These are phyloP conservation scores for Elegia similella DNA, from an alignment of 2,888 invertebrate genomes.

Conservation along the genomic window DNA sequence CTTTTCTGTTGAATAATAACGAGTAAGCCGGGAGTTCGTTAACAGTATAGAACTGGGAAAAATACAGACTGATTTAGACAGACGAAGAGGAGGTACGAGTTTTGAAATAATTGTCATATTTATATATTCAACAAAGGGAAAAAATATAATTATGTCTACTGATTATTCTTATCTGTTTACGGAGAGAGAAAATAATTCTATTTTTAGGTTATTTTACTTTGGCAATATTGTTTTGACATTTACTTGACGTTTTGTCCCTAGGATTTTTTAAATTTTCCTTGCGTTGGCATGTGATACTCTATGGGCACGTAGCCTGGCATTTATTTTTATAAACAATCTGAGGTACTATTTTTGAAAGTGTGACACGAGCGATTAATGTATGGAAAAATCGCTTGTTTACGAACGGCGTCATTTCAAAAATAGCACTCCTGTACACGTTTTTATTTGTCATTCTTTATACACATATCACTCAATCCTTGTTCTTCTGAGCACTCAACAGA, in stretches of 20 bases:
- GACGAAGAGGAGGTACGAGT: constrained; percentile 53
- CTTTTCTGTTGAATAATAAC: constrained; percentile 53
- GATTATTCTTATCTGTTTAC: not conserved
- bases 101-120: constrained; percentile 69
- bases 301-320: too few species aligned
- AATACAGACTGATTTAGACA: constrained; percentile 41
- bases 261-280: too few species aligned
- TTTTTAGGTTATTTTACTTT: not conserved
- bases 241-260: not conserved
- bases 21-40: constrained; percentile 42
- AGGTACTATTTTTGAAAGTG: too few species aligned
- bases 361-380: too few species aligned
- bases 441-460: too few species aligned
- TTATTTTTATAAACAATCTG: too few species aligned
- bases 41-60: constrained; percentile 39
- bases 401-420: too few species aligned
- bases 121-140: constrained; percentile 1
- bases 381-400: too few species aligned
- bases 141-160: not conserved
- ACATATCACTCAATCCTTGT: too few species aligned
- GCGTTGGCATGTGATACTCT: too few species aligned
- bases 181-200: not conserved
- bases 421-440: too few species aligned
- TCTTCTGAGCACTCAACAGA: too few species aligned
- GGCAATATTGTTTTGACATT: not conserved